Base-by-base conservation (phyloP, 2,888 invertebrate species). In the Drosophila affinis region DNA sequence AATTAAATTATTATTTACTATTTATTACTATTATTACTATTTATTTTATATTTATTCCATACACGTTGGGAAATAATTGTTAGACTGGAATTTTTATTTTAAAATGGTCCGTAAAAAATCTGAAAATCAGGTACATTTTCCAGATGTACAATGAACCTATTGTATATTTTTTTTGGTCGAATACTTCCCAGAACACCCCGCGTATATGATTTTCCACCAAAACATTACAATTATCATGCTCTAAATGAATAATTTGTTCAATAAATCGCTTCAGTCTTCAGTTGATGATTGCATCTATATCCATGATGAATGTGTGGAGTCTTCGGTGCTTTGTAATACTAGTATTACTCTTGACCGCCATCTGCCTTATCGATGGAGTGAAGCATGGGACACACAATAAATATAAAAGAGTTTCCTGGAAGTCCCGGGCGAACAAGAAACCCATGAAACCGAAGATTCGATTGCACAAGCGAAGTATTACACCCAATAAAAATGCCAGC, bases 181-280 rank as follows among this genome's bases (percentile, higher is more conserved):
- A 4, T 27, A 46, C 9, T 17, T 46, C 4, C 29, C 46, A 21
- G 32, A 32, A 61, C n/a, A 7, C n/a, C n/a, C 5, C n/a, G n/a
- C 2, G 0, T 3, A n/a, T 7, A 7, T 0, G 39, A 39, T 39
- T 39, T n/a, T 10, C 12, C 14, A 46, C 32, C 24, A 46, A 24
- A 3, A 61, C 0, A 46, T 61, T 47, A 10, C 46, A 34, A 34
- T 61, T 24, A 34, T 24, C 12, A 46, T 32, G 24, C 10, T 46
- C 3, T 46, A 54, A 46, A 14, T 24, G 4, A 7, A 4, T 34
- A 18, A 10, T 53, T 3, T 18, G 21, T 3, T 14, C 12, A 34
- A 21, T 53, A 17, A 34, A 12, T 12, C 2, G 39, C 6, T 5
- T 1, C n/a, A 7, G 39, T n/a, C 39, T 3, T 6, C 14, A 39